Percentiles rank a stretch among this genome's conserved stretches.
Evolutionary conservation across 2,888 invertebrate species (phyloP).

Genomic region (Aphidoletes aphidimyza): DNA sequence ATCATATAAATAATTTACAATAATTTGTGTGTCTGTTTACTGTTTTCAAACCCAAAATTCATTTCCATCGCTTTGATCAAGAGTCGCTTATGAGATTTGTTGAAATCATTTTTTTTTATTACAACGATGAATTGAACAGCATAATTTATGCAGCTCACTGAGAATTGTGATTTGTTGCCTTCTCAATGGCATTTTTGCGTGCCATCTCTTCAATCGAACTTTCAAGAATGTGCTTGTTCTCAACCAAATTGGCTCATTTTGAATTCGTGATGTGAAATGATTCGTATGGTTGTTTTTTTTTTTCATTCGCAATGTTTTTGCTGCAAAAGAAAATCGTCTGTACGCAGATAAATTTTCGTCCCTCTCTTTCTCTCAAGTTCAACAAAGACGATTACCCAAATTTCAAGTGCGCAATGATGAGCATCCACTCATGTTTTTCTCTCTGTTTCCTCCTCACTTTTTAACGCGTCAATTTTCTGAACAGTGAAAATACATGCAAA

Average conservation of each 20-base stretch:
- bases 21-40: no score
- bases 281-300: neutral
- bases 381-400: neutral
- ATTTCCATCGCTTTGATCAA: no score
- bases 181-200: no score
- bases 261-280: neutral
- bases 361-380: neutral
- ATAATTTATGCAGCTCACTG: conserved; percentile 20
- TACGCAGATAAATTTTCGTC: no score
- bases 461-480: neutral
- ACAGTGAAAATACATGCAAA: neutral
- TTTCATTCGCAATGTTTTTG: neutral
- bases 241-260: neutral
- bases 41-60: no score
- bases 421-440: neutral
- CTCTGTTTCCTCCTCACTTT: neutral
- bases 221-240: neutral
- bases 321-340: neutral
- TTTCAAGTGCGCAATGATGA: conserved; percentile 9
- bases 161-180: conserved; percentile 4
- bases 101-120: no score
- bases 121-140: neutral
- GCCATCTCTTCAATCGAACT: neutral
- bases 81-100: no score
- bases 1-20: no score